A percentile compares a stretch with the other conserved stretches of the same genome.
phyloP scores from a whole-genome alignment of 1,140 invertebrate species.

The Drosophila seguyi region DNA sequence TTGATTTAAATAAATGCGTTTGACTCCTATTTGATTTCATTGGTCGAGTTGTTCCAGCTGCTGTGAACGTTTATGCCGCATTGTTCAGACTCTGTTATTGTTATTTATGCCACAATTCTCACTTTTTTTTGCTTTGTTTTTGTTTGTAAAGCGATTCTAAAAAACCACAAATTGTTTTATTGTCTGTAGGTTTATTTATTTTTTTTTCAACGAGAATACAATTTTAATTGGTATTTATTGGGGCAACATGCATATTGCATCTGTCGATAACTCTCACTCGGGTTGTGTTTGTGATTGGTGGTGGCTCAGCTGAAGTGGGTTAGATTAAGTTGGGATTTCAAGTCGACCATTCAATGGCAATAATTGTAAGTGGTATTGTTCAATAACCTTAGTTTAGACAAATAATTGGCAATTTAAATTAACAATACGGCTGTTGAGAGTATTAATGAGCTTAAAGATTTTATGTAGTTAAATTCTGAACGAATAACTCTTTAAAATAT shows the following conservation, averaged over 20 bases:
- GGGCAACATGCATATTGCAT: slow-evolving; percentile 15
- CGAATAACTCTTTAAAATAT: background rate
- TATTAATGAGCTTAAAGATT: background rate
- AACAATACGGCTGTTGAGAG: background rate
- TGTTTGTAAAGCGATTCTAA: slow-evolving; percentile 23
- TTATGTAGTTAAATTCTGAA: too few species aligned
- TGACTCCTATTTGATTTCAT: slow-evolving; percentile 24
- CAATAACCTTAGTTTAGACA: background rate
- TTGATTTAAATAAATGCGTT: slow-evolving; percentile 64
- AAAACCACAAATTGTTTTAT: slow-evolving; percentile 78
- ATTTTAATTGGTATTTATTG: slow-evolving; percentile 69
- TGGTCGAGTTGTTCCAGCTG: slow-evolving; percentile 47
- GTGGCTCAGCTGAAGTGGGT: background rate
- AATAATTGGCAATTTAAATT: background rate
- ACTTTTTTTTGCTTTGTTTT: slow-evolving; percentile 30
- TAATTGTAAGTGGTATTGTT: background rate
- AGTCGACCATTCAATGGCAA: background rate
- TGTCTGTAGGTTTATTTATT: slow-evolving; percentile 32
- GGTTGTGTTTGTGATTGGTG: background rate
- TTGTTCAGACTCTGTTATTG: slow-evolving; percentile 40
- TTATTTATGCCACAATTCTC: slow-evolving; percentile 41
- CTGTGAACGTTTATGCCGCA: slow-evolving; percentile 58
- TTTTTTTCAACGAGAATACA: slow-evolving; percentile 51
- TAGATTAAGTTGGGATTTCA: background rate
- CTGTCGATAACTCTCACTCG: background rate